A percentile compares a stretch with the other conserved stretches of the same genome.
phyloP scores from a whole-genome alignment of 2,797 vertebrate species.

The Alfaro cultratus region DNA sequence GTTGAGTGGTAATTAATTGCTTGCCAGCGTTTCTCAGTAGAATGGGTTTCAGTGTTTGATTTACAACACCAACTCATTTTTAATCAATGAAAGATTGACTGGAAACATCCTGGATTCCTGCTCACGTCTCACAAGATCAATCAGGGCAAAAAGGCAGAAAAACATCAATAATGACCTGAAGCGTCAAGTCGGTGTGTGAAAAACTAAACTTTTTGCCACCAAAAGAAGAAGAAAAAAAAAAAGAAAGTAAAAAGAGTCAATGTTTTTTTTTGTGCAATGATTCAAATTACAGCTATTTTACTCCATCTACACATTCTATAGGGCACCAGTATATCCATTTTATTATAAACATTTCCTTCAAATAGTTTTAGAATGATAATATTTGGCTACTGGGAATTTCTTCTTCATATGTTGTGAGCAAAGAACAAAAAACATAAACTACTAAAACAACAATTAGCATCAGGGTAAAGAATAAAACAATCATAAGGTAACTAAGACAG shows the following conservation, averaged over 20 bases:
- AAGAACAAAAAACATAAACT: not conserved
- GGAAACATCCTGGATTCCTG: slow-evolving; percentile 46
- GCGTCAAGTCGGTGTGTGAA: slow-evolving; percentile 13
- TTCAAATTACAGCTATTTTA: not conserved
- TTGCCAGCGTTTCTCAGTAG: not conserved
- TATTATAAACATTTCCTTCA: not conserved
- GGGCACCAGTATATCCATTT: not conserved
- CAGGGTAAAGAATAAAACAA: not conserved
- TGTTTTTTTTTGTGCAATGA: not conserved
- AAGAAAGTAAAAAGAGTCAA: not conserved
- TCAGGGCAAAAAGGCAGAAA: slow-evolving; percentile 47
- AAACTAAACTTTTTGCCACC: slow-evolving; percentile 29
- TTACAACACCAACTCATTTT: slow-evolving; percentile 28
- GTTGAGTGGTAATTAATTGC: not conserved
- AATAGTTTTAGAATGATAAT: not conserved
- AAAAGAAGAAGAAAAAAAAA: not conserved
- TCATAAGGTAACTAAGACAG: not conserved
- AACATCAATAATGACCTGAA: slow-evolving; percentile 53
- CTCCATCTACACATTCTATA: not conserved
- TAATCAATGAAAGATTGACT: slow-evolving; percentile 58
- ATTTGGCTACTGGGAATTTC: not conserved
- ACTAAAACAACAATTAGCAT: not conserved
- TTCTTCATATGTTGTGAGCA: not conserved
- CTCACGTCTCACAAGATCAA: slow-evolving; percentile 48
- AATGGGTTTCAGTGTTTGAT: slow-evolving; percentile 1